phyloP scores from a whole-genome alignment of 2,797 vertebrate species.

The Anabacerthia variegaticeps region DNA sequence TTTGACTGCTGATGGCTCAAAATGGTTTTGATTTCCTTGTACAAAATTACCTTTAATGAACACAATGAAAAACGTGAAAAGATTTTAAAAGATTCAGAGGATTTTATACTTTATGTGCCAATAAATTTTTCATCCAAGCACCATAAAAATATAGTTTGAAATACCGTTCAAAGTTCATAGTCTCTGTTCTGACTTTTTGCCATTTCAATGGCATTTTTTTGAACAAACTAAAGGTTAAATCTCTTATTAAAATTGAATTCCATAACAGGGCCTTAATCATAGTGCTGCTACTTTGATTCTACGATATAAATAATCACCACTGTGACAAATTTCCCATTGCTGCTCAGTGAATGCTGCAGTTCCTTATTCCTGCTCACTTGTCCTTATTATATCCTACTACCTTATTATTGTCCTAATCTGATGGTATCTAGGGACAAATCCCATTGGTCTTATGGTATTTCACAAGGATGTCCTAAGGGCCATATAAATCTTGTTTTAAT shows the following conservation, averaged over 20 bases:
- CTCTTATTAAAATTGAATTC: not conserved
- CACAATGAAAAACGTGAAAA: not conserved
- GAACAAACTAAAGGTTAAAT: conserved; percentile 11
- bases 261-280: not conserved
- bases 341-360: not conserved
- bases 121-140: not conserved
- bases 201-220: not conserved
- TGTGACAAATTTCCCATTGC: not conserved
- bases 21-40: not conserved
- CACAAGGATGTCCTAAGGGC: not conserved
- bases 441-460: not conserved
- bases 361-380: not conserved
- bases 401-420: not conserved
- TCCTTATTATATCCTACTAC: not conserved
- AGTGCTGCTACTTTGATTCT: not conserved
- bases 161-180: not conserved
- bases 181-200: not conserved
- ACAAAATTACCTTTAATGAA: not conserved
- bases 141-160: not conserved
- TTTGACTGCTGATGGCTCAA: not conserved
- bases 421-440: not conserved
- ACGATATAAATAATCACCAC: not conserved
- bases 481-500: not conserved
- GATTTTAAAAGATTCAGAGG: not conserved
- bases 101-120: not conserved